These are phyloP conservation scores for Drosophila nasuta DNA, from an alignment of 1,140 invertebrate species.

Conservation along the genomic window DNA sequence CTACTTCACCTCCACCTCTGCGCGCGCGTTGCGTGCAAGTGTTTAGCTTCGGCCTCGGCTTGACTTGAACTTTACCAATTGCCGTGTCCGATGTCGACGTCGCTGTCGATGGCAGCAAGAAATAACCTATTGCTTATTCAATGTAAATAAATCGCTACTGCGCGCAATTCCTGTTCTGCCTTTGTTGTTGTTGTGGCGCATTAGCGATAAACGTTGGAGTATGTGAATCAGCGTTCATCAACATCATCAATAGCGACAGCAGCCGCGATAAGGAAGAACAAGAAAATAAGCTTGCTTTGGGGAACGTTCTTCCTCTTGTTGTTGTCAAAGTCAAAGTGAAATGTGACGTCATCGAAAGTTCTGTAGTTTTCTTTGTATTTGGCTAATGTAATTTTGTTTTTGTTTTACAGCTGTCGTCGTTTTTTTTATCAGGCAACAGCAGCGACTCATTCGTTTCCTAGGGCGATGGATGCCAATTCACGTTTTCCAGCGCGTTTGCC, in stretches of 20 bases:
- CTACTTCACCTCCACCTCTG: slow-evolving; percentile 2
- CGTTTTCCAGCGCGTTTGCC: slow-evolving; percentile 70
- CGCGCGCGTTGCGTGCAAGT: slow-evolving; percentile 35
- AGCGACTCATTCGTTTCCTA: slow-evolving; percentile 32
- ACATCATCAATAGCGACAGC: slow-evolving; percentile 26
- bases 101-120: slow-evolving; percentile 26
- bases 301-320: slow-evolving; percentile 7
- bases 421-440: slow-evolving; percentile 39
- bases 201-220: slow-evolving; percentile 30
- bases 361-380: slow-evolving; percentile 45
- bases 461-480: slow-evolving; percentile 72
- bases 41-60: slow-evolving; percentile 46
- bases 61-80: slow-evolving; percentile 56
- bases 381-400: slow-evolving; percentile 54
- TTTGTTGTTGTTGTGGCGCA: slow-evolving; percentile 3
- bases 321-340: slow-evolving; percentile 25
- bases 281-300: slow-evolving; percentile 50
- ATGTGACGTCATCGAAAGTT: slow-evolving; percentile 67
- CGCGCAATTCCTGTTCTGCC: slow-evolving; percentile 3
- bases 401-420: slow-evolving; percentile 56
- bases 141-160: slow-evolving; percentile 46
- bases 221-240: slow-evolving; percentile 63
- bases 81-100: slow-evolving; percentile 19
- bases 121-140: slow-evolving; percentile 50
- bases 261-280: slow-evolving; percentile 18